Base-by-base conservation (phyloP, 2,797 vertebrate species). In the Poecile montanus region DNA sequence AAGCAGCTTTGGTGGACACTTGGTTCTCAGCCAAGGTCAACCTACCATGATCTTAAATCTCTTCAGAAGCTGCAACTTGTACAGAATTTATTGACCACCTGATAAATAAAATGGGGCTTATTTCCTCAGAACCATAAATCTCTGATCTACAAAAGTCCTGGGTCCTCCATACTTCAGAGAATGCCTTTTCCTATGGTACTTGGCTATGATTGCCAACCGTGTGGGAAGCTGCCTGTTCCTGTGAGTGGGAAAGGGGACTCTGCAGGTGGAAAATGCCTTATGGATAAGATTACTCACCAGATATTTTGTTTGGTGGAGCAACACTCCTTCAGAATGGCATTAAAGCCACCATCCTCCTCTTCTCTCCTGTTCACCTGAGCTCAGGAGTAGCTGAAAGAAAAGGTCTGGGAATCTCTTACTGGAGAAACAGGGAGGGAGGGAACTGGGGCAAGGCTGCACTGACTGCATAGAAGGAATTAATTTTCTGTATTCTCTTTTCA, bases 351-450 rank as follows among this genome's bases (percentile, higher is more conserved):
- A 19, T 21, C 4, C 2, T 51, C 26, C 20, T 61, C 4, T 66
- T 75, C 17, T 51, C 13, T 20, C 10, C 30, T 57, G 4, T 38
- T 82, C 45, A 50, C n/a, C 27, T 0, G 0, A 5, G 9, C 17
- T 66, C 36, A 42, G 54, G 15, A 9, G 32, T 27, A 63, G 8
- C 8, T 17, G 22, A 16, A 44, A 38, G 23, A 30, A 68, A 57
- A 29, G 14, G 6, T 19, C 17, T 36, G 6, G 23, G 13, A 44
- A 7, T 22, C 2, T 63, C 26, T 73, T 36, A 1, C 2, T 65
- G 17, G 32, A 81, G 14, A 62, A 9, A 15, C 22, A 11, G 7
- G 16, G 19, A 30, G 16, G 6, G 6, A 6, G 21, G 5, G 3
- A 61, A n/a, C 36, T 42, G 20, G 5, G 53, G 36, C 14, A 38